Percentiles rank a stretch among this genome's conserved stretches.
phyloP scores from a whole-genome alignment of 2,888 invertebrate genomes.

The Chloromyia formosa region DNA sequence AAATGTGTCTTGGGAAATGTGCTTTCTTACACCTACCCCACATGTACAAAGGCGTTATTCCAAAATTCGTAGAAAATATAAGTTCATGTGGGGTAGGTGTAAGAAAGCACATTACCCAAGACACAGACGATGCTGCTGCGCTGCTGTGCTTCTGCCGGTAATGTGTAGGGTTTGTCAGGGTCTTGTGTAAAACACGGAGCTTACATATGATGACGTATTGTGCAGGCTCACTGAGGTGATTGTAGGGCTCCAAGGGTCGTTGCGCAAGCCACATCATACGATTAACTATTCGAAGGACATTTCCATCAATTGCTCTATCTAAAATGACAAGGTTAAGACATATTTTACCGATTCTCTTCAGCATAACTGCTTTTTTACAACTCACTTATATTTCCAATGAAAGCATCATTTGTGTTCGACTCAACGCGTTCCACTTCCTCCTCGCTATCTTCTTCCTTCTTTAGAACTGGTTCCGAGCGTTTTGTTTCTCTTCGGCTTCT shows the following conservation, averaged over 20 bases:
- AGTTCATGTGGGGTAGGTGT: no score
- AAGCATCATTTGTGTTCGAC: conserved; percentile 54
- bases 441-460: background rate
- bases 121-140: no score
- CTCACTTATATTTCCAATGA: conserved; percentile 56
- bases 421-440: conserved; percentile 54
- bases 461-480: background rate
- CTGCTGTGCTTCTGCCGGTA: no score
- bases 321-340: no score
- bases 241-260: conserved; percentile 60
- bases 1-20: no score
- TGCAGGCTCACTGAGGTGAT: conserved; percentile 60
- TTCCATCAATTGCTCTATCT: conserved; percentile 57
- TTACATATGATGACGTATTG: conserved; percentile 66
- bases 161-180: conserved; percentile 6
- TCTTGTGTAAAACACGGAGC: no score
- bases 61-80: no score
- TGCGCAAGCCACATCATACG: conserved; percentile 66
- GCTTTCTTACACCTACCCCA: no score
- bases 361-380: no score
- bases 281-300: conserved; percentile 57
- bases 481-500: background rate
- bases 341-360: no score
- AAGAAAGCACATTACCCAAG: no score
- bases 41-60: no score